Base-by-base conservation (phyloP, 23 tunicate species). In the Diplosoma virens region DNA sequence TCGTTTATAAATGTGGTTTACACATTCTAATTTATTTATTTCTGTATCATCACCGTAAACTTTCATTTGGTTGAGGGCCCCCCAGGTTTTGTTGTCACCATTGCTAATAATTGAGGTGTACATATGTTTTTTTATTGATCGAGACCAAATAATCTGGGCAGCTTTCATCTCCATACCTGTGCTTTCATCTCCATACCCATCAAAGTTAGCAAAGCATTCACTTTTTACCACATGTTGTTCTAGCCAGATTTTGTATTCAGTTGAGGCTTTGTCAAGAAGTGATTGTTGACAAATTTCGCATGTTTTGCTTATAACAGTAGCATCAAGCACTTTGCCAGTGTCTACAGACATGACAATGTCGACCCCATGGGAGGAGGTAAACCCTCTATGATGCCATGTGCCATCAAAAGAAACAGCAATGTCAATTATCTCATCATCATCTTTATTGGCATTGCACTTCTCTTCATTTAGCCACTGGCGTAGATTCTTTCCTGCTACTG, bases 61-160 rank as follows among this genome's bases (percentile, higher is more conserved):
- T 48, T 47, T 6, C 36, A 72, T 20, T 9, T 72, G 61, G 48
- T 72, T 72, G 20, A 72, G 61, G 4, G 78, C 60, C 18, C 28
- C 37, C 14, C 47, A 9, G 27, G 78, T 72, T 72, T 72, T 72
- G 78, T 72, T 72, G 61, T 72, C 78, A 3, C 78, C 78, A 72
- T 72, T 35, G 47, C 60, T 3, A 2, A 72, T 24, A 5, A 72
- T 30, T 1, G 32, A 3, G 24, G 30, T 11, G 26, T 67, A 67
- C 25, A 34, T 67, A 21, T 67, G 74, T 21, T 67, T 67, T 35
- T 26, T 22, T 2, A 67, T 23, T 24, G 74, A 67, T 23, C 74
- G 74, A 34, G 74, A 67, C 74, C 74, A 67, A 17, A 67, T 67
- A 34, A 25, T 25, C 24, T 67, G 35, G 17, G 74, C 74, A 17